Percentiles rank a stretch among this genome's conserved stretches.
These are phyloP conservation scores for Himalopsyche tibetana DNA, from an alignment of 2,888 invertebrate species.

Conservation along the genomic window DNA sequence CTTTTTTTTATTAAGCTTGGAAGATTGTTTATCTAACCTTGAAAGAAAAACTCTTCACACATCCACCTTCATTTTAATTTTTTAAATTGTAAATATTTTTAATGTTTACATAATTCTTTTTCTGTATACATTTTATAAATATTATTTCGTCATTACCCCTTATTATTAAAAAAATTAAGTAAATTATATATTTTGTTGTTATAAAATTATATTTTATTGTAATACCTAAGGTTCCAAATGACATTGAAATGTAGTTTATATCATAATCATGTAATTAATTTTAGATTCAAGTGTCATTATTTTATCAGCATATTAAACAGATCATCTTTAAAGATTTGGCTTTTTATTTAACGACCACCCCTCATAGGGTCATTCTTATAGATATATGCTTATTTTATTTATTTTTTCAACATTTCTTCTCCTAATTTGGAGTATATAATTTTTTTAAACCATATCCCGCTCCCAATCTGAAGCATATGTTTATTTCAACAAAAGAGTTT, in stretches of 20 bases:
- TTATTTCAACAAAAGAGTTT: too few species aligned
- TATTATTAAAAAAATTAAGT: neutral
- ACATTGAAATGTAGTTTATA: slow-evolving; percentile 46
- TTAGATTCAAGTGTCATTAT: slow-evolving; percentile 51
- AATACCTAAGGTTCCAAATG: slow-evolving; percentile 37
- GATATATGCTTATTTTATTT: too few species aligned
- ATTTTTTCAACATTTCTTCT: too few species aligned
- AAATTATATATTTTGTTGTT: slow-evolving; percentile 45
- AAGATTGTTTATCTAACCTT: neutral
- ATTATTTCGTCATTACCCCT: slow-evolving; percentile 20
- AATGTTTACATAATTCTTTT: neutral
- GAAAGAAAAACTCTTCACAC: neutral
- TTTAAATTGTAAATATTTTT: neutral
- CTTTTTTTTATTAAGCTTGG: slow-evolving; percentile 17
- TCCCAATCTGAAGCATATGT: too few species aligned
- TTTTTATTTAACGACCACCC: slow-evolving; percentile 12
- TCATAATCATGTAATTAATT: slow-evolving; percentile 41
- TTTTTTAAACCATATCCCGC: too few species aligned
- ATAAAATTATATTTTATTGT: slow-evolving; percentile 47
- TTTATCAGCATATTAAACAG: slow-evolving; percentile 49
- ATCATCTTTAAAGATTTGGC: slow-evolving; percentile 40
- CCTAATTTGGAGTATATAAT: too few species aligned
- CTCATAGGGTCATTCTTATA: neutral
- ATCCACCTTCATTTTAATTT: neutral
- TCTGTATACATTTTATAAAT: slow-evolving; percentile 12